Evolutionary conservation across 2,797 vertebrate genomes (phyloP).

Genomic region (Helicolenus hilgendorfi): DNA sequence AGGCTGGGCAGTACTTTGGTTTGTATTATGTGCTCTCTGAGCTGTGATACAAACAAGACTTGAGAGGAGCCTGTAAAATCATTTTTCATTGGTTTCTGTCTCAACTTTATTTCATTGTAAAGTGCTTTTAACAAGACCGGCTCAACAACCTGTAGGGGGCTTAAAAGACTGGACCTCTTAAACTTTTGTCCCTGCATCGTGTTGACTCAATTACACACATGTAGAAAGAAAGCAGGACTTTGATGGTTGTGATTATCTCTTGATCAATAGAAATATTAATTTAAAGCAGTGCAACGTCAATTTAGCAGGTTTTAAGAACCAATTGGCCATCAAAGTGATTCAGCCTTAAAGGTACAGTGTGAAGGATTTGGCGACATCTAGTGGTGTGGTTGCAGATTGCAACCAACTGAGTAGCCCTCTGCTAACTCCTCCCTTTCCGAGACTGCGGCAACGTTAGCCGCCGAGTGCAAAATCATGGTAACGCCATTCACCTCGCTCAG

Average conservation of each 20-base stretch:
- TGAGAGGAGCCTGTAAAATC: neutral
- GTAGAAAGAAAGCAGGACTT: neutral
- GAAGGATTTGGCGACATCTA: neutral
- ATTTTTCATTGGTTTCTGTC: neutral
- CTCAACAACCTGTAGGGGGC: neutral
- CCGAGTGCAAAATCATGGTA: neutral
- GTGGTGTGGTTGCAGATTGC: neutral
- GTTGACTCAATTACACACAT: neutral
- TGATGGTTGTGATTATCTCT: neutral
- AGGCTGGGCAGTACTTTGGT: constrained; percentile 14
- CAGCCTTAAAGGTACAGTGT: neutral
- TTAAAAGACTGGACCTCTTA: neutral
- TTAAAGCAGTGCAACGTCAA: neutral
- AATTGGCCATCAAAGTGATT: neutral
- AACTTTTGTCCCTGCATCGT: neutral
- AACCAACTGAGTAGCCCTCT: neutral
- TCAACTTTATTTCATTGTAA: constrained; percentile 27
- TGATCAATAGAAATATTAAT: neutral
- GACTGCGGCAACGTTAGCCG: too few species aligned
- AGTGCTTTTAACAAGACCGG: neutral
- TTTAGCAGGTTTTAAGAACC: neutral
- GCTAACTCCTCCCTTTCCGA: neutral
- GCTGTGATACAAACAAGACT: neutral
- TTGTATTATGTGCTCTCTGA: neutral
- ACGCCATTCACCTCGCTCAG: neutral